Evolutionary conservation across 2,888 invertebrate species (phyloP).

Genomic region (Litoditis marina): DNA sequence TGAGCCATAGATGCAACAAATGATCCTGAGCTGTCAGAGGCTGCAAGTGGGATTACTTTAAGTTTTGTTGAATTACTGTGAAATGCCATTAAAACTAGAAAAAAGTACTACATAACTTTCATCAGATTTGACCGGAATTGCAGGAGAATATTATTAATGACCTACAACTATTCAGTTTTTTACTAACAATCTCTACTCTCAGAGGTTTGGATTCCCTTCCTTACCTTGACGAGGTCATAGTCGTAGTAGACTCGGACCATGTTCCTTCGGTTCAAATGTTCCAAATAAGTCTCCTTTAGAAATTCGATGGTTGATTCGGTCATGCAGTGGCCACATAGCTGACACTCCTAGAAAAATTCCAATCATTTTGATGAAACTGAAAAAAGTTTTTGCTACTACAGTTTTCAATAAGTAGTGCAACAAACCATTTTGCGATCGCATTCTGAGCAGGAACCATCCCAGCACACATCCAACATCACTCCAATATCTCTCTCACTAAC

Average conservation of each 20-base stretch:
- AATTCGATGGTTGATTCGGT: constrained; percentile 68
- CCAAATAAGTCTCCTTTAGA: constrained; percentile 74
- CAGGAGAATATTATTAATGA: no score
- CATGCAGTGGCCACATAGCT: constrained; percentile 78
- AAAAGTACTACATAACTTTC: no score
- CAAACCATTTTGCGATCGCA: no score
- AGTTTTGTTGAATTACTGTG: no score
- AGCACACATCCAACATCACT: constrained; percentile 2
- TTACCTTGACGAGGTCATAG: constrained; percentile 67
- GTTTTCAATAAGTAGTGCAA: no score
- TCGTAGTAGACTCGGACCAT: constrained; percentile 69
- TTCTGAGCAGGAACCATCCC: background rate
- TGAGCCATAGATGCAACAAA: constrained; percentile 79
- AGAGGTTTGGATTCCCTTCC: no score
- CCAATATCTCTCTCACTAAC: constrained; percentile 9
- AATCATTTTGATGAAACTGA: background rate
- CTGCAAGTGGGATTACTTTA: no score
- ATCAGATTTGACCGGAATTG: no score
- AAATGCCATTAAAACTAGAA: no score
- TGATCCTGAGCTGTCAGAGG: constrained; percentile 68
- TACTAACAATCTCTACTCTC: no score
- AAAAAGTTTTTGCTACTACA: no score
- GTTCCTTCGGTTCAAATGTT: constrained; percentile 77
- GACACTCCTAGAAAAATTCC: constrained; percentile 67
- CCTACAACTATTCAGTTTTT: no score